Conservation (phyloP, 2,797 vertebrate genomes). For the Sebastes itinus region DNA sequence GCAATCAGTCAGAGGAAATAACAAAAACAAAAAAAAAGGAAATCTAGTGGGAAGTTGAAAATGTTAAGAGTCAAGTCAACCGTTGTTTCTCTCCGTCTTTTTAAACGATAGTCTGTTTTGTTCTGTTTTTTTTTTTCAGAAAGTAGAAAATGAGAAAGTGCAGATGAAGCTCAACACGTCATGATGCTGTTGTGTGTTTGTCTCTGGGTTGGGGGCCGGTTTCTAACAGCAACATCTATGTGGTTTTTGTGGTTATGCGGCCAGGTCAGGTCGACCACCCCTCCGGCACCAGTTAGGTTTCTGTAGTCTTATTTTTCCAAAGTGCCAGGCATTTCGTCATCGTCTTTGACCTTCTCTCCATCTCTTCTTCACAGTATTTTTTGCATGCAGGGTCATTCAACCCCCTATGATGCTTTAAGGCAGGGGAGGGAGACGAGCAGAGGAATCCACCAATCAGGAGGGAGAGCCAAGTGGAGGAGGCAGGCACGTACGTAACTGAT, state of each 20-base stretch:
- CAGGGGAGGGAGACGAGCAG: conserved; percentile 90
- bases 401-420: conserved; percentile 97
- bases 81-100: conserved; percentile 38
- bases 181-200: conserved; percentile 66
- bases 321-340: conserved; percentile 89
- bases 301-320: conserved; percentile 77
- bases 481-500: conserved; percentile 83
- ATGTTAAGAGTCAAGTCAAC: conserved; percentile 42
- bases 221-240: conserved; percentile 77
- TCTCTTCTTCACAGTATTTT: conserved; percentile 95
- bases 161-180: conserved; percentile 84
- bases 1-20: conserved; percentile 68
- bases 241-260: conserved; percentile 34
- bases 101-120: conserved; percentile 39
- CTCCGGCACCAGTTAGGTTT: conserved; percentile 75
- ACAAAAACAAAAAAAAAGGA: background rate
- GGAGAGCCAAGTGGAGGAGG: conserved; percentile 73
- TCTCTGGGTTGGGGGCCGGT: conserved; percentile 63
- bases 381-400: conserved; percentile 92
- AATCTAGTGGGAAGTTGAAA: conserved; percentile 75
- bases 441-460: conserved; percentile 85
- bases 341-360: conserved; percentile 77
- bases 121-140: conserved; percentile 36
- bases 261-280: conserved; percentile 68
- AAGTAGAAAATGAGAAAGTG: conserved; percentile 84